These are phyloP conservation scores for Aythya baeri DNA, from an alignment of 2,113 vertebrate genomes.

Conservation along the genomic window DNA sequence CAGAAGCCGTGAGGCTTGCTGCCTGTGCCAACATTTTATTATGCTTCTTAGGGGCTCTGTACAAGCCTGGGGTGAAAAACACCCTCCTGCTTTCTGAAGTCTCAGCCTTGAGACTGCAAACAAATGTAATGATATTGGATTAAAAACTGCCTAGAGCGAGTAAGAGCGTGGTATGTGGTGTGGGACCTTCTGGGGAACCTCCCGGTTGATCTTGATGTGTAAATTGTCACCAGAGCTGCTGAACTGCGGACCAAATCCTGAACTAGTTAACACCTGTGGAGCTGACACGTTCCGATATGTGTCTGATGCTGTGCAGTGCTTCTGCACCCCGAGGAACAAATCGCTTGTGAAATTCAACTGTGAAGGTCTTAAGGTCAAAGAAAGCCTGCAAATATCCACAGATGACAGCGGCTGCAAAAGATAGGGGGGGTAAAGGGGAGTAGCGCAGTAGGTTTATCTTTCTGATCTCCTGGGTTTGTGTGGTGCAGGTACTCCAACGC, in stretches of 20 bases:
- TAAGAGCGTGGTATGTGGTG: neutral
- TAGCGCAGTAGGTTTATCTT: neutral
- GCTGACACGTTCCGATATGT: neutral
- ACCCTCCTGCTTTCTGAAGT: neutral
- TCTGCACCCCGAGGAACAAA: constrained; percentile 30
- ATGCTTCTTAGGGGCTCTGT: neutral
- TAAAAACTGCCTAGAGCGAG: neutral
- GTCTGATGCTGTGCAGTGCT: neutral
- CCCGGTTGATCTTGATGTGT: constrained; percentile 26
- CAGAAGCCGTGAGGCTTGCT: neutral
- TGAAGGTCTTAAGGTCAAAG: neutral
- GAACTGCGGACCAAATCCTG: constrained; percentile 10
- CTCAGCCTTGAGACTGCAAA: neutral
- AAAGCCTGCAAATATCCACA: neutral
- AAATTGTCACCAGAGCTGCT: constrained; percentile 26
- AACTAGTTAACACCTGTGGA: constrained; percentile 25
- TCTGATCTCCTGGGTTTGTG: neutral
- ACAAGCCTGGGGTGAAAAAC: neutral
- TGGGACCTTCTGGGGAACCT: neutral
- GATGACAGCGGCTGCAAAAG: neutral
- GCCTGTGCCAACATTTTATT: neutral
- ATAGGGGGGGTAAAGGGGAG: neutral
- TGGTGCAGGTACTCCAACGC: neutral
- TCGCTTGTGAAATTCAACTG: constrained; percentile 37
- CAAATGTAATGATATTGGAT: neutral